Percentiles rank a stretch among this genome's conserved stretches.
Evolutionary conservation across 2,797 vertebrate species (phyloP).

Genomic region (Phrynocephalus guinanensis): DNA sequence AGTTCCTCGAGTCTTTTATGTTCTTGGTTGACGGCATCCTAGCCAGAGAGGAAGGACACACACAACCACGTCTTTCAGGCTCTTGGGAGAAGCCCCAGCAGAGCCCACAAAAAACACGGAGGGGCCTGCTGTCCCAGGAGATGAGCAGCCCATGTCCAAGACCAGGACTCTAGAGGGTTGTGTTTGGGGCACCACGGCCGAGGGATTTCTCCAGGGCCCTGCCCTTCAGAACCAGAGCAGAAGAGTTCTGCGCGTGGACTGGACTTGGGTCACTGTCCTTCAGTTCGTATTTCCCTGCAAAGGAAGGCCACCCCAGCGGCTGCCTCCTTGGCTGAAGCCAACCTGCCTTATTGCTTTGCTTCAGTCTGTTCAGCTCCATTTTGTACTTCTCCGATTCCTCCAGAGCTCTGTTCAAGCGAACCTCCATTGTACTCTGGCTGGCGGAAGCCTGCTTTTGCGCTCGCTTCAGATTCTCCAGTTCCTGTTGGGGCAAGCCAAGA

Average conservation of each 20-base stretch:
- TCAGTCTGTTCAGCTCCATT: conserved; percentile 85
- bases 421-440: conserved; percentile 83
- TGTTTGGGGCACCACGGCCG: no score
- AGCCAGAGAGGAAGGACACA: conserved; percentile 37
- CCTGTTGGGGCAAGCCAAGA: conserved; percentile 76
- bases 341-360: conserved; percentile 88
- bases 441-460: conserved; percentile 86
- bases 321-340: not conserved
- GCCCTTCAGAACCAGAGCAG: not conserved
- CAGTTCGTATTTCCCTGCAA: no score
- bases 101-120: not conserved
- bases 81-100: not conserved
- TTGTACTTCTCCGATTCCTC: conserved; percentile 90
- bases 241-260: no score
- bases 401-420: conserved; percentile 91
- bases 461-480: conserved; percentile 85
- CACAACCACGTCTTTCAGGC: not conserved
- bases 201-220: not conserved
- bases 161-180: not conserved
- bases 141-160: not conserved
- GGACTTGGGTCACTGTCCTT: not conserved
- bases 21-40: conserved; percentile 88
- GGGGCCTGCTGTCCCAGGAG: no score
- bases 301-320: no score
- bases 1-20: conserved; percentile 87